Evolutionary conservation across 2,888 invertebrate species (phyloP), one percentile per base, ranked within the genome.

Genomic region (Cephus pygmeus): DNA sequence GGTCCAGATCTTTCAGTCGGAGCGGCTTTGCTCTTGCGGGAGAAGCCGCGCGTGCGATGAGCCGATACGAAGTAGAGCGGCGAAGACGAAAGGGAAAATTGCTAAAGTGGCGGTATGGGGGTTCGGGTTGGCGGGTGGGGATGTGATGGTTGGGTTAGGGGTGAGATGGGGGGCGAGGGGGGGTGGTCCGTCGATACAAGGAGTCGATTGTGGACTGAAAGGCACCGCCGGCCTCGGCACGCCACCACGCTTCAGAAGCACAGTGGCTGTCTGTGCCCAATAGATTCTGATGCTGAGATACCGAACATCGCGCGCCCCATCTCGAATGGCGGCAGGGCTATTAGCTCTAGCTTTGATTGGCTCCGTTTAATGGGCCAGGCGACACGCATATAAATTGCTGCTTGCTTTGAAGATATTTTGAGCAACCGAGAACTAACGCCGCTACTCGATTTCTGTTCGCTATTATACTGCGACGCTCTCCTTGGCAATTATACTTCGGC

Each of bases 331-430:
- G 81, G 81, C 85, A 82, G 82, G 81, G 86, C 89, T 90, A 91
- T 91, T 91, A 90, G 88, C 89, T 87, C 83, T 84, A 84, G 88
- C 88, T 90, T 90, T 91, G 90, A 91, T 91, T 90, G 90, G 89
- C 88, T 87, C 84, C 85, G 88, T 88, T 91, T 91, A 90, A 91
- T 90, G 90, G 88, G 84, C 87, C 90, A 86, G 84, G 86, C 89
- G 90, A 90, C 90, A 87, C 87, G 90, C 89, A 88, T 88, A 90
- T 90, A 88, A 90, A 91, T 91, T 89, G 88, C 90, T 85, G 87
- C 87, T 88, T 87, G 85, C 90, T 90, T 90, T 89, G 87, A 89
- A 88, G 88, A 88, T 89, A 89, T 88, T 90, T 90, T 87, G 84
- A 88, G 88, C 69, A 15, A 69, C 56, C 35, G 69, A 74, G 71